Conservation (phyloP, 2,888 invertebrate genomes). For the Notodonta dromedarius region DNA sequence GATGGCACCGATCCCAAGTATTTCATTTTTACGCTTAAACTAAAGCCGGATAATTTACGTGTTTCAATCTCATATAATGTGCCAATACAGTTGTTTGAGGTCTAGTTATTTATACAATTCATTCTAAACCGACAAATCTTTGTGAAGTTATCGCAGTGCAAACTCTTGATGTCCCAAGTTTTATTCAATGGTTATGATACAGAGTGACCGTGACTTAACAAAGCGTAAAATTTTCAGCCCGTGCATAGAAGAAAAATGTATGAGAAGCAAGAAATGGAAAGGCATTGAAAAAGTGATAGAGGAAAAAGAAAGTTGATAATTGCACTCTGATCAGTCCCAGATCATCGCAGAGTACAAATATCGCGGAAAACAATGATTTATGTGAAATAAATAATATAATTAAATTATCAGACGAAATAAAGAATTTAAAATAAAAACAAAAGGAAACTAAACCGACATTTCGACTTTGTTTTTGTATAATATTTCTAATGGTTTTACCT, state of each 20-base stretch:
- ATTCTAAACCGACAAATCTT: slow-evolving; percentile 63
- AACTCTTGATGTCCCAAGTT: slow-evolving; percentile 67
- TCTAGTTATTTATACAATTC: slow-evolving; percentile 52
- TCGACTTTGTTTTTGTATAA: slow-evolving; percentile 64
- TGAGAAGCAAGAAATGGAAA: slow-evolving; percentile 81
- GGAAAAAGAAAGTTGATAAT: slow-evolving; percentile 67
- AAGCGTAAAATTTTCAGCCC: slow-evolving; percentile 80
- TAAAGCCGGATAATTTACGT: slow-evolving; percentile 54
- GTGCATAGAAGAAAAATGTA: slow-evolving; percentile 80
- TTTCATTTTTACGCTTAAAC: slow-evolving; percentile 52
- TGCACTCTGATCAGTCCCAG: slow-evolving; percentile 57
- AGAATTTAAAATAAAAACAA: slow-evolving; percentile 55
- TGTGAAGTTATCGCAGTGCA: slow-evolving; percentile 76
- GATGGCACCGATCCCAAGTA: slow-evolving; percentile 57
- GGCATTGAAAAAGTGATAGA: slow-evolving; percentile 80
- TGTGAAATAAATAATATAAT: slow-evolving; percentile 61
- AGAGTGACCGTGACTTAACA: slow-evolving; percentile 76
- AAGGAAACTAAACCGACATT: slow-evolving; percentile 72
- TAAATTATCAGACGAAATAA: slow-evolving; percentile 59
- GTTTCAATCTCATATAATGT: slow-evolving; percentile 63
- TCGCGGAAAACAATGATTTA: slow-evolving; percentile 64
- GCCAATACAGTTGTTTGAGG: slow-evolving; percentile 56
- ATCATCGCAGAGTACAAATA: slow-evolving; percentile 62
- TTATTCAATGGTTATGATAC: slow-evolving; percentile 72
- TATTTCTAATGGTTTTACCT: slow-evolving; percentile 89